Base-by-base conservation (phyloP, 2,113 vertebrate genomes). In the Steatornis caripensis region DNA sequence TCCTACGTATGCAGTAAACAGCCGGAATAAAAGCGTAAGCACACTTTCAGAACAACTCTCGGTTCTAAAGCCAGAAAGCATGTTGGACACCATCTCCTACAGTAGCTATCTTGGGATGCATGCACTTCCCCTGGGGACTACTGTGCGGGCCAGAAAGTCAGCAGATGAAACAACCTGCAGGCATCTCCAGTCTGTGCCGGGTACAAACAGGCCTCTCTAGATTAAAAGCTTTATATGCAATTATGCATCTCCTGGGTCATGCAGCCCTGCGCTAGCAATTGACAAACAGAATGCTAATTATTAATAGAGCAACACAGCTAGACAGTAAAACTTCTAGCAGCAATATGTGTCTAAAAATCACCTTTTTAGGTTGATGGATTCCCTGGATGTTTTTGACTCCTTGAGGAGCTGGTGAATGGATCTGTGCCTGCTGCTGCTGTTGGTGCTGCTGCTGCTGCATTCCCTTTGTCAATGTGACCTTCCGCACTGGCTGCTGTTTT, bases 401-500 rank as follows among this genome's bases (percentile, higher is more conserved):
- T 87, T 98, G 99, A 51, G 98, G 98, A 91, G 97, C 81, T 45
- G 97, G 45, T 26, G 97, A 82, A 89, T 98, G 97, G 83, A 96
- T 62, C 86, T 97, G 97, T 68, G 97, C 96, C 58, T 97, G 98
- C 75, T 98, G 98, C 89, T 94, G 97, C 78, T 95, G 95, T 79
- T 97, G 97, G 77, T 96, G 96, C 83, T 94, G 98, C 98, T 97
- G 97, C 81, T 97, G 97, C 60, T 89, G 95, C 69, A 96, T 92
- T 83, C 98, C 98, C 85, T 98, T 98, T 94, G 98, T 98, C 98
- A 99, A 96, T 30, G 99, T 99, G 93, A 99, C 99, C 98, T 99
- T 99, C 97, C 99, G 98, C 70, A 98, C 96, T 80, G 98, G 96
- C 78, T 98, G 98, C 93, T 98, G 98, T 96, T 98, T 99, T 84